A percentile compares a stretch with the other conserved stretches of the same genome.
Evolutionary conservation across 1,140 invertebrate genomes (phyloP).

Genomic region (Temnothorax curvispinosus): DNA sequence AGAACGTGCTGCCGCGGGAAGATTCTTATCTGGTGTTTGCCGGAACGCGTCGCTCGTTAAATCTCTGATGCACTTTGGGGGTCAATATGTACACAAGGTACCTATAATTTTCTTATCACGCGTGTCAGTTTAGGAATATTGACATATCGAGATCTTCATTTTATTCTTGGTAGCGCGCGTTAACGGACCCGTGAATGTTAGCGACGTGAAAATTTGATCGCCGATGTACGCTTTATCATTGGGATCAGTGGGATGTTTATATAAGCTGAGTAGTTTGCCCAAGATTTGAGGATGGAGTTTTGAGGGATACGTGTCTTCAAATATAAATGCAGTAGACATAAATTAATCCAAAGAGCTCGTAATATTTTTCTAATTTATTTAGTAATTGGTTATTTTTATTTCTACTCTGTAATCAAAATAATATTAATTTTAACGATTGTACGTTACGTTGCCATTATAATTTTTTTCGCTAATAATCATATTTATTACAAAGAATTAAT

Average conservation of each 20-base stretch:
- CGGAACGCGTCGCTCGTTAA: slow-evolving; percentile 68
- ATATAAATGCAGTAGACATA: background rate
- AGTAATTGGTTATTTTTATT: background rate
- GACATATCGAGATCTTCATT: slow-evolving; percentile 24
- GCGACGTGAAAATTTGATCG: slow-evolving; percentile 21
- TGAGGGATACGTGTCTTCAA: too few relatives aligned
- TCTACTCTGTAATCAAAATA: background rate
- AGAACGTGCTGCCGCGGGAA: slow-evolving; percentile 68
- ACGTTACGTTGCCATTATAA: background rate
- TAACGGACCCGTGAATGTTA: background rate
- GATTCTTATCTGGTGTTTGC: slow-evolving; percentile 71
- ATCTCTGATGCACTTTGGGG: slow-evolving; percentile 24
- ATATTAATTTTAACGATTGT: background rate
- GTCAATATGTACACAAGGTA: slow-evolving; percentile 32
- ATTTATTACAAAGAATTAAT: background rate
- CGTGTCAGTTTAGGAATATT: slow-evolving; percentile 41
- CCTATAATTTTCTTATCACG: slow-evolving; percentile 57
- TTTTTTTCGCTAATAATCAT: background rate
- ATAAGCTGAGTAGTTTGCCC: background rate
- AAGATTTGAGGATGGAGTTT: background rate
- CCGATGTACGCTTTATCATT: background rate
- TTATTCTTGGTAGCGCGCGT: slow-evolving; percentile 1
- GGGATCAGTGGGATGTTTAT: background rate
- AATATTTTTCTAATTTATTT: background rate
- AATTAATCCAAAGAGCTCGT: background rate